Evolutionary conservation across 2,797 vertebrate genomes (phyloP).

Genomic region (Coregonus ussuriensis): DNA sequence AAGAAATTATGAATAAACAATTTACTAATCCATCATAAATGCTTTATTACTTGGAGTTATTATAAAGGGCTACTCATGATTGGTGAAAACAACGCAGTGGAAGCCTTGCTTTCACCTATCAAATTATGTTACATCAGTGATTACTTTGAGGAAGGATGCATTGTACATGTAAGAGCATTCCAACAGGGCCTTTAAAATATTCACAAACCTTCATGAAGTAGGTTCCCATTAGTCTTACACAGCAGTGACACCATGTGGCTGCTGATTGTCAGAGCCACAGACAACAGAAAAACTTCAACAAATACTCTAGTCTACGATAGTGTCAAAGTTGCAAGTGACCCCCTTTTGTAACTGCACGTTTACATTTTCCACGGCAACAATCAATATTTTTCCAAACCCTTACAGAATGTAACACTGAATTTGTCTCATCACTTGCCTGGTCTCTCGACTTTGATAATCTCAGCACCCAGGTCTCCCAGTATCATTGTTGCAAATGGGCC

Average conservation of each 20-base stretch:
- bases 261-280: too few species aligned
- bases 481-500: constrained; percentile 97
- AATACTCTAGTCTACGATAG: background rate
- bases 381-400: background rate
- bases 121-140: background rate
- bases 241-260: background rate
- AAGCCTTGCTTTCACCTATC: background rate
- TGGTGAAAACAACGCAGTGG: background rate
- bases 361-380: background rate
- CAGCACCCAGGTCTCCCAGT: constrained; percentile 92
- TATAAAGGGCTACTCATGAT: background rate
- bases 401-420: background rate
- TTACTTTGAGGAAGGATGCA: background rate
- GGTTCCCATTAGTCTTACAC: background rate
- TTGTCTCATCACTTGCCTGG: constrained; percentile 78
- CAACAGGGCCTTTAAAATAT: background rate
- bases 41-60: too few species aligned
- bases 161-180: background rate
- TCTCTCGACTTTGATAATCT: constrained; percentile 94
- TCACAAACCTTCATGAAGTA: background rate
- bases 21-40: too few species aligned
- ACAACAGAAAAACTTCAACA: background rate
- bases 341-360: background rate
- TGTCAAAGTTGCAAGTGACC: background rate
- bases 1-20: too few species aligned